Evolutionary conservation across 1,140 invertebrate genomes (phyloP).

Genomic region (Galendromus occidentalis): DNA sequence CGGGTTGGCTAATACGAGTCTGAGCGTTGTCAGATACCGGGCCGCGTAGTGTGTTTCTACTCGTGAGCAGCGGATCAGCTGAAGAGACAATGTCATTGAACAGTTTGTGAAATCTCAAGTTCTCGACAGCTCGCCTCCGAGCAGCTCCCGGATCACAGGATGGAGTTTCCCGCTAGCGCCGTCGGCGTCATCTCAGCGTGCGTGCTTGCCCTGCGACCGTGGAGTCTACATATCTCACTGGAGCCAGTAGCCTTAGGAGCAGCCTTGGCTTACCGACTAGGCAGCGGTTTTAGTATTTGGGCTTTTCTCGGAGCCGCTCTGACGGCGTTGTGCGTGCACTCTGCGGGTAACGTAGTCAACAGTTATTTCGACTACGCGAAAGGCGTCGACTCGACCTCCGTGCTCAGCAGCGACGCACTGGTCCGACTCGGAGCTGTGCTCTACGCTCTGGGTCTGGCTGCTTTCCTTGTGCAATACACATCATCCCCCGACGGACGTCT

Average conservation of each 20-base stretch:
- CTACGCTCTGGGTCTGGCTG: conserved; percentile 66
- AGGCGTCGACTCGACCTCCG: not conserved
- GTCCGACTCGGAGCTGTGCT: conserved; percentile 64
- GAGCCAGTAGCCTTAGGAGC: conserved; percentile 70
- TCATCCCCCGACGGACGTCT: conserved; percentile 75
- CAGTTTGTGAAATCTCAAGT: too few species aligned
- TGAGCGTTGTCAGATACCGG: too few species aligned
- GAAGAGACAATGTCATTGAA: too few species aligned
- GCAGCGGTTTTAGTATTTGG: conserved; percentile 49
- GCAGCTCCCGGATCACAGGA: too few species aligned
- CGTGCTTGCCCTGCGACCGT: conserved; percentile 62
- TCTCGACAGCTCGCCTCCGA: too few species aligned
- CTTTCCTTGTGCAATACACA: conserved; percentile 54
- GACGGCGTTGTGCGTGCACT: conserved; percentile 72
- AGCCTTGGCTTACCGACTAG: conserved; percentile 55
- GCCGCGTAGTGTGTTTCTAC: too few species aligned
- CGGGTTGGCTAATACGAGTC: too few species aligned
- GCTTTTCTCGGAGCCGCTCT: conserved; percentile 57
- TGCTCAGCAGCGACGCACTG: conserved; percentile 50
- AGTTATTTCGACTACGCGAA: conserved; percentile 80
- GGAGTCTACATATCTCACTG: conserved; percentile 74
- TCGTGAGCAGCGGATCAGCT: too few species aligned
- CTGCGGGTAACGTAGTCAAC: conserved; percentile 88
- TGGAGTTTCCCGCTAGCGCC: not conserved
- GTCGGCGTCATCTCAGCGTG: conserved; percentile 45